phyloP scores from a whole-genome alignment of 2,797 vertebrate genomes.

The Arnoldichthys spilopterus region DNA sequence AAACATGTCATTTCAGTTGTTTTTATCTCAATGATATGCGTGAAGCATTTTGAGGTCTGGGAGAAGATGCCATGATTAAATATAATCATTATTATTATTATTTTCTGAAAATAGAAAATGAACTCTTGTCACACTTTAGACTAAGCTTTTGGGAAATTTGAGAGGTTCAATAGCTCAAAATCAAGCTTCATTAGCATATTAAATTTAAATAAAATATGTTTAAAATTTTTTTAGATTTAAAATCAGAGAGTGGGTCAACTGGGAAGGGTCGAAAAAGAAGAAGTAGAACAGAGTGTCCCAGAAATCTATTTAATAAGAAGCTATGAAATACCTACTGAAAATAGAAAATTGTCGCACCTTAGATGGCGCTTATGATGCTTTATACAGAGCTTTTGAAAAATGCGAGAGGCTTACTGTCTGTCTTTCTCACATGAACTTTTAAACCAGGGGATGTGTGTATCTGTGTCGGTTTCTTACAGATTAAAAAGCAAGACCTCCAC shows the following conservation, averaged over 20 bases:
- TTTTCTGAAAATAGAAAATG: neutral
- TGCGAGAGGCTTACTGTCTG: neutral
- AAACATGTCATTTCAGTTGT: neutral
- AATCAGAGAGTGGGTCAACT: neutral
- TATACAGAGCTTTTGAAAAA: neutral
- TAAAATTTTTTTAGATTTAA: too few relatives aligned
- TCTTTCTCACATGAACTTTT: neutral
- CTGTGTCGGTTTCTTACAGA: constrained; percentile 65
- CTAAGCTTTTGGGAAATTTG: neutral
- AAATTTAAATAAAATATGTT: neutral
- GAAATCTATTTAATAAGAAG: neutral
- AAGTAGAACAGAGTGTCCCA: neutral
- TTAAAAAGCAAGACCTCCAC: constrained; percentile 65
- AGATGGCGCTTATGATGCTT: neutral
- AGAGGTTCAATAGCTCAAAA: neutral
- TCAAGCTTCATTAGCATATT: neutral
- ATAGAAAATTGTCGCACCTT: neutral
- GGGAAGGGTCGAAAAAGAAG: neutral
- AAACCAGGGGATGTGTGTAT: neutral
- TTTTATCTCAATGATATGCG: too few relatives aligned
- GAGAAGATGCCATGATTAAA: too few relatives aligned
- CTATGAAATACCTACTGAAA: neutral
- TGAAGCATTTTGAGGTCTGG: too few relatives aligned
- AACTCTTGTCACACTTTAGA: neutral
- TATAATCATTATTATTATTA: too few relatives aligned